Base-by-base conservation (phyloP, 2,888 invertebrate species). In the Cephus runcator region DNA sequence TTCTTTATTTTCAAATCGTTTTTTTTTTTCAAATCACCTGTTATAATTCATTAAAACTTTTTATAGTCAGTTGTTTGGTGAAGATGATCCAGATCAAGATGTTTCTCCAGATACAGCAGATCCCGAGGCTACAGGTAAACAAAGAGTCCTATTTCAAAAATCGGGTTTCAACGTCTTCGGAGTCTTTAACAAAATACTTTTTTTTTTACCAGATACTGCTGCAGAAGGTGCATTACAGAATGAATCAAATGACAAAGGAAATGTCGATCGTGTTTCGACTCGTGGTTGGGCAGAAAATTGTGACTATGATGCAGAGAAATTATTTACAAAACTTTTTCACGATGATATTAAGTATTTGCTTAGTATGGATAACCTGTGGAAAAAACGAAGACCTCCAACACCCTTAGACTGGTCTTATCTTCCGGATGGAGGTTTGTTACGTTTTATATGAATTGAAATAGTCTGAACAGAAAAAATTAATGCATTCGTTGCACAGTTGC, bases 31-130 rank as follows among this genome's bases (percentile, higher is more conserved):
- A n/a, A 75, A 73, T 71, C 75, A 76, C 69, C 73, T 75, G 69
- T 73, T n/a, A 12, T 75, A 78, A 73, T 77, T 77, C 81, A 23
- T 79, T 77, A 78, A 69, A 76, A 74, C 75, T 76, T 73, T 80
- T 85, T 93, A 30, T 88, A 97, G 97, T 92, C 99, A 99, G 92
- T 93, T 99, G 30, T 99, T 99, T 93, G 99, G 99, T 0, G 98
- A 99, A 92, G 96, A 96, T 81, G 98, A 98, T 91, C 97, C 98
- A 0, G 99, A 99, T 92, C 96, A 99, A 89, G 99, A 99, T 91
- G 99, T 99, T 3, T 98, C 99, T 15, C 99, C 99, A 0, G 99
- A 99, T 89, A 95, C 97, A 1, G 98, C 96, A 33, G 99, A 99
- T 92, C 98, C 98, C 11, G 99, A 99, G 92, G 96, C 97, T 9